These are phyloP conservation scores for Drosophila anomelani DNA, from an alignment of 2,888 invertebrate genomes.

Conservation along the genomic window DNA sequence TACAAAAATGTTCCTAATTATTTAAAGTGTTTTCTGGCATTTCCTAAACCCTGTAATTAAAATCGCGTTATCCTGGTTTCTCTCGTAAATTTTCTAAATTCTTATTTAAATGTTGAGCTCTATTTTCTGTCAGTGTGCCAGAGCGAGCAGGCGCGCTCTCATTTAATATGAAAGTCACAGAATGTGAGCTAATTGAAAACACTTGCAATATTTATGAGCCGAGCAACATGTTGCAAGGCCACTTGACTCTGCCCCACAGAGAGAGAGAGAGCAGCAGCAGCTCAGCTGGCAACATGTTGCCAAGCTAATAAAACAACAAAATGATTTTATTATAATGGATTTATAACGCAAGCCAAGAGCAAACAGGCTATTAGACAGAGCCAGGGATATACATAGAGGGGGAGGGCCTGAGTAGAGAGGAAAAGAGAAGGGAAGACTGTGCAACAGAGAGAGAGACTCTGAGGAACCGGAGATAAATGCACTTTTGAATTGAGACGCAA, in stretches of 20 bases:
- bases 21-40: not conserved
- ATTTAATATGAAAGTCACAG: constrained; percentile 81
- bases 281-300: constrained; percentile 76
- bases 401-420: not conserved
- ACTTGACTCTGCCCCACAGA: constrained; percentile 65
- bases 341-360: constrained; percentile 77
- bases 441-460: constrained; percentile 1
- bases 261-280: not conserved
- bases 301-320: constrained; percentile 80
- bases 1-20: not conserved
- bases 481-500: constrained; percentile 73
- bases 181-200: constrained; percentile 83
- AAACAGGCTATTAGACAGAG: constrained; percentile 59
- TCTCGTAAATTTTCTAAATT: not conserved
- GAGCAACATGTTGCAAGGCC: constrained; percentile 76
- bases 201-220: constrained; percentile 82
- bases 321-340: constrained; percentile 82
- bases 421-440: not conserved
- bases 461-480: constrained; percentile 54
- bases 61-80: not conserved
- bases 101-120: not conserved
- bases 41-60: not conserved
- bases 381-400: constrained; percentile 1
- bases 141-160: constrained; percentile 59
- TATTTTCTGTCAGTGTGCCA: constrained; percentile 13